Conservation (phyloP, 2,888 invertebrate species). For the Athalia cordata region DNA sequence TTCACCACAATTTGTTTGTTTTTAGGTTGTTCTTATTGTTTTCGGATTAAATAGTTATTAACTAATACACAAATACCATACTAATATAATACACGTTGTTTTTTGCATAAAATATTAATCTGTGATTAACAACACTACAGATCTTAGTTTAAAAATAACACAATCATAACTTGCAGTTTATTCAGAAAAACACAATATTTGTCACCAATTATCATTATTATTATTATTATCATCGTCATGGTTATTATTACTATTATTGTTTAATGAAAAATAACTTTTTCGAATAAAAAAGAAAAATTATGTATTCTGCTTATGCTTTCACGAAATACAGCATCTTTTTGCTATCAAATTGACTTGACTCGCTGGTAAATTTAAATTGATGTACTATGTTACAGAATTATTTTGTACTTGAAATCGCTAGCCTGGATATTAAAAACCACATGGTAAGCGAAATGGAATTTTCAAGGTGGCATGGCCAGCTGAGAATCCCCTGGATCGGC, state of each 20-base stretch:
- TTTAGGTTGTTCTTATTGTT: background rate
- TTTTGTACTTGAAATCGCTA: constrained; percentile 54
- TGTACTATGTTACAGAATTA: background rate
- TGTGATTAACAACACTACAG: background rate
- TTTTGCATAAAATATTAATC: background rate
- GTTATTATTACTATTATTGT: constrained; percentile 50
- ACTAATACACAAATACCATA: background rate
- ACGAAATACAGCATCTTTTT: constrained; percentile 65
- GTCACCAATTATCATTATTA: constrained; percentile 48
- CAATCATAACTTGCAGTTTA: background rate
- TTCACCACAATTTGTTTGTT: background rate
- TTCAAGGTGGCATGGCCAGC: constrained; percentile 64
- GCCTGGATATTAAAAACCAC: constrained; percentile 61
- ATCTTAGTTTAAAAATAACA: background rate
- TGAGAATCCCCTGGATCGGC: constrained; percentile 64
- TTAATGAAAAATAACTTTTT: constrained; percentile 58
- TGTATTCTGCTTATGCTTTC: constrained; percentile 65
- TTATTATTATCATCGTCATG: constrained; percentile 30
- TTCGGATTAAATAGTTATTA: background rate
- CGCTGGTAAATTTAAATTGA: constrained; percentile 4
- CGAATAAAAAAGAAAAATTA: constrained; percentile 55
- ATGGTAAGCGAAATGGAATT: constrained; percentile 65
- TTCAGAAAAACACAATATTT: constrained; percentile 41
- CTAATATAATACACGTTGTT: background rate
- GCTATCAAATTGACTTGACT: constrained; percentile 54